Base-by-base conservation (phyloP, 2,797 vertebrate genomes). In the Microcaecilia unicolor region DNA sequence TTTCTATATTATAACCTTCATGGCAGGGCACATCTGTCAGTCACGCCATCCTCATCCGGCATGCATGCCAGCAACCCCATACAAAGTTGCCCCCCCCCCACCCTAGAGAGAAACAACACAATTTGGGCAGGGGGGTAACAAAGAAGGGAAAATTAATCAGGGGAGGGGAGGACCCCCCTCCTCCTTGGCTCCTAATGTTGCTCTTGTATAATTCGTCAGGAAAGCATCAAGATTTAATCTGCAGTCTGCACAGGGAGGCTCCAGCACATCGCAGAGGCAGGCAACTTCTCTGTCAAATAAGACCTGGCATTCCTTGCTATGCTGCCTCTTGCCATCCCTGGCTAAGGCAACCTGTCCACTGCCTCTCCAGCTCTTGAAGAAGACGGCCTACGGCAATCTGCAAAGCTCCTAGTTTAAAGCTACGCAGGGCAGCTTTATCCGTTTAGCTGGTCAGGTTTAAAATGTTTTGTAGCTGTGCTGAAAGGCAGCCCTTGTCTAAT, bases 401-500 rank as follows among this genome's bases (percentile, higher is more conserved):
- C 2, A 16, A 22, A 28, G 23, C 63, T 55, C 64, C 67, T 61
- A 19, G 12, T 18, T 74, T n/a, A 71, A 52, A 61, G 58, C n/a
- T 51, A 18, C 5, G 58, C 68, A 24, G 63, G 62, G 30, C 34
- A 40, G 67, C 44, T 64, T 74, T 59, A 52, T 75, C 79, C 72
- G 76, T 80, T 37, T 16, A 67, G 67, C 69, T 41, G 72, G 23
- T 65, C 54, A 57, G 67, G 61, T 75, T 76, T 48, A 27, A 49
- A 72, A 72, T 65, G 79, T 55, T 72, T 70, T 55, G 79, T 64
- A 55, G 74, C 74, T 69, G 63, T 64, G 77, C 67, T 57, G 74
- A 67, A 78, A 78, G 67, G 75, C 69, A 70, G 78, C 69, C 68
- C 72, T 51, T 38, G 64, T 77, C 77, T 76, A 67, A 77, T 77